Evolutionary conservation across 2,113 vertebrate genomes (phyloP).

Genomic region (Myiozetetes cayanensis): DNA sequence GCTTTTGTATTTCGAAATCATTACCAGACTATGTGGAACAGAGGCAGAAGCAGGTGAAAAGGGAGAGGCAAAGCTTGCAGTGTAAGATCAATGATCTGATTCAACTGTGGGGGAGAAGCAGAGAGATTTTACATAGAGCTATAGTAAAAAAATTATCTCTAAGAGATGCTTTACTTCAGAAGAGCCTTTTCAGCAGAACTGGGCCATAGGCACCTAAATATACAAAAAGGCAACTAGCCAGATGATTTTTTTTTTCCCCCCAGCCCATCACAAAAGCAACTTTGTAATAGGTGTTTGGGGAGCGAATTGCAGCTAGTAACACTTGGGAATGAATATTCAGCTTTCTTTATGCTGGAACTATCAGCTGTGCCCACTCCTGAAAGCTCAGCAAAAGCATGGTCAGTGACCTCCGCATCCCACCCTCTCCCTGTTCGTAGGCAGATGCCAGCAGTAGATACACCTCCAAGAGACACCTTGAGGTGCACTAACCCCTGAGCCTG

Average conservation of each 20-base stretch:
- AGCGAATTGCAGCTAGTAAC: neutral
- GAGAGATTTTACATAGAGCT: neutral
- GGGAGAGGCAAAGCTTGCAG: neutral
- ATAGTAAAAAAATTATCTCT: neutral
- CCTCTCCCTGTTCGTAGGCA: rapidly evolving
- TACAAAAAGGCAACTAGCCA: neutral
- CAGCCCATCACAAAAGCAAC: neutral
- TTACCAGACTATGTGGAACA: neutral
- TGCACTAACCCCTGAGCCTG: neutral
- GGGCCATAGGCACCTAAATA: neutral
- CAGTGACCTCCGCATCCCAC: neutral
- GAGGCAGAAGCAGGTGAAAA: neutral
- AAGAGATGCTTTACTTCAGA: neutral
- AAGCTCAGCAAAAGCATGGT: neutral
- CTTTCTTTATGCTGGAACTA: neutral
- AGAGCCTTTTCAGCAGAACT: neutral
- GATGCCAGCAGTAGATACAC: neutral
- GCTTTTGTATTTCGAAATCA: neutral
- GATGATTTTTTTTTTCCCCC: neutral
- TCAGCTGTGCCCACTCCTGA: neutral
- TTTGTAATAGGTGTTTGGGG: neutral
- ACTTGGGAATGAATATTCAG: neutral
- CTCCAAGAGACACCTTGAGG: neutral
- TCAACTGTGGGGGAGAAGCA: neutral
- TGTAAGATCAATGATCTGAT: neutral